Percentiles rank a stretch among this genome's conserved stretches.
Evolutionary conservation across 2,888 invertebrate species (phyloP).

Genomic region (Bombyx huttoni): DNA sequence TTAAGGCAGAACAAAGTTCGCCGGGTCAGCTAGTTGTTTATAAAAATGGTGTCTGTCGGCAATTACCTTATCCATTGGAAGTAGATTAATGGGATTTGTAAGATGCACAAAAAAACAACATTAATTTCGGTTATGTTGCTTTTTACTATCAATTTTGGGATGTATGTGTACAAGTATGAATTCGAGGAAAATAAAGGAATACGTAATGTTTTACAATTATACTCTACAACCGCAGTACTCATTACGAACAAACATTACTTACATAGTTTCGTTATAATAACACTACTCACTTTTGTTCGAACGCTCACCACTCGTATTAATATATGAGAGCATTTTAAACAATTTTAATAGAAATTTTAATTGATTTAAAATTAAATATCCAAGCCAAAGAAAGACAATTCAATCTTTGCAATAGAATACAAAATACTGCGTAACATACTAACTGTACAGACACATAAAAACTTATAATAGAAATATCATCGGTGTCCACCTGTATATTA

Average conservation of each 20-base stretch:
- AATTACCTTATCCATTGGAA: no score
- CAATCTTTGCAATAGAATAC: slow-evolving; percentile 51
- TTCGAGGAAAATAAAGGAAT: slow-evolving; percentile 70
- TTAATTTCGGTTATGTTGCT: slow-evolving; percentile 66
- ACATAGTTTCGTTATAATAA: slow-evolving; percentile 62
- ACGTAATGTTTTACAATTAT: slow-evolving; percentile 60
- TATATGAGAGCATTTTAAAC: slow-evolving; percentile 54
- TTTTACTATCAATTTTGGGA: slow-evolving; percentile 72
- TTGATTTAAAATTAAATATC: slow-evolving; percentile 66
- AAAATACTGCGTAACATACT: slow-evolving; percentile 57
- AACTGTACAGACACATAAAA: slow-evolving; percentile 64
- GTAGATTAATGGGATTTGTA: slow-evolving; percentile 22
- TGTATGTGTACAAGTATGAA: slow-evolving; percentile 71
- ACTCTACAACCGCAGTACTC: slow-evolving; percentile 68
- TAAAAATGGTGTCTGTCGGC: no score
- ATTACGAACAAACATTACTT: slow-evolving; percentile 69
- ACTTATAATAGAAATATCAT: slow-evolving; percentile 45
- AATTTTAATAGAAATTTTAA: slow-evolving; percentile 58
- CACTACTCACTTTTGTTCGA: slow-evolving; percentile 66
- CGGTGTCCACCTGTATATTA: slow-evolving; percentile 27
- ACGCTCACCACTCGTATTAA: slow-evolving; percentile 43
- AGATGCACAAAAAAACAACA: slow-evolving; percentile 51
- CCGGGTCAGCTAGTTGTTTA: no score
- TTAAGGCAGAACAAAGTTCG: no score
- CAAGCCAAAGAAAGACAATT: slow-evolving; percentile 61